These are phyloP conservation scores for Dascillus cervinus DNA, from an alignment of 2,888 invertebrate species.

Conservation along the genomic window DNA sequence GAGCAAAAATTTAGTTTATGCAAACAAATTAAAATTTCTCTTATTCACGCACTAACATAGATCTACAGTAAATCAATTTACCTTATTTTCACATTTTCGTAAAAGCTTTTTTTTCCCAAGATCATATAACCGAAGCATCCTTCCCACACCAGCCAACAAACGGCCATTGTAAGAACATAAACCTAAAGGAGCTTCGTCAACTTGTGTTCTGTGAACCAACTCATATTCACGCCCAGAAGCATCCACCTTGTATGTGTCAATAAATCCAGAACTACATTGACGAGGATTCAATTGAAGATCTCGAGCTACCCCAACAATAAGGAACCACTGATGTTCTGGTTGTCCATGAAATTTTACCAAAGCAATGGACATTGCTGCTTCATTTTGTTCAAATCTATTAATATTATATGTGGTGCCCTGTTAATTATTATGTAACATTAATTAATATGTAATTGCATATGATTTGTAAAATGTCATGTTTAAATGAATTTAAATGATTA, in stretches of 20 bases:
- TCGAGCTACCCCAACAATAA: constrained; percentile 88
- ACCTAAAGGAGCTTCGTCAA: constrained; percentile 84
- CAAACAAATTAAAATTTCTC: too few relatives aligned
- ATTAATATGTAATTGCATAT: too few relatives aligned
- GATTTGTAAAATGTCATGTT: too few relatives aligned
- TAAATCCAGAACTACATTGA: constrained; percentile 70
- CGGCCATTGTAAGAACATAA: constrained; percentile 87
- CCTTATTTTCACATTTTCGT: constrained; percentile 95
- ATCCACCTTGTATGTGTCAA: constrained; percentile 80
- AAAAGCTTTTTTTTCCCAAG: constrained; percentile 93
- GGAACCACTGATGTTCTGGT: constrained; percentile 43
- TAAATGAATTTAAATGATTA: too few relatives aligned
- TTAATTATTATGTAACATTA: too few relatives aligned
- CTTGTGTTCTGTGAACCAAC: constrained; percentile 85
- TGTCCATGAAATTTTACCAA: constrained; percentile 46
- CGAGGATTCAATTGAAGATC: constrained; percentile 86
- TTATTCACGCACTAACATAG: too few relatives aligned
- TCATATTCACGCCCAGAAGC: constrained; percentile 78
- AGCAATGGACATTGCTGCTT: constrained; percentile 86
- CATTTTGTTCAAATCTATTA: constrained; percentile 87
- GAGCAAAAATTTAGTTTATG: too few relatives aligned
- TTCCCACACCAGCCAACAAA: constrained; percentile 86
- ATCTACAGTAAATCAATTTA: too few relatives aligned
- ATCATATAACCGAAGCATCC: constrained; percentile 88
- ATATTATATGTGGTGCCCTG: constrained; percentile 67